Evolutionary conservation across 2,888 invertebrate genomes (phyloP).

Genomic region (Mythimna loreyi): DNA sequence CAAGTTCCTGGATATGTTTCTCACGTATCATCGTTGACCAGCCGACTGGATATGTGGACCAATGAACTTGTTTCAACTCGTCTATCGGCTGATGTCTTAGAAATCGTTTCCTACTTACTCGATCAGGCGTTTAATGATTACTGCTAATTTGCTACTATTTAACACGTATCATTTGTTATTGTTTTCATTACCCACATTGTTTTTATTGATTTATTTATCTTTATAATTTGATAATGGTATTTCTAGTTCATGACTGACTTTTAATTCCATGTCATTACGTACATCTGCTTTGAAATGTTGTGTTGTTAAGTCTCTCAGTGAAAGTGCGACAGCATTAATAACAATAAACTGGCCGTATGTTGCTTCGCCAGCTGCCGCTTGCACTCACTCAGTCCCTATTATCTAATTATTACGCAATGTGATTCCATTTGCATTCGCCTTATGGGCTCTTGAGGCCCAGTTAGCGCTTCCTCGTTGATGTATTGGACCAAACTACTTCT

Average conservation of each 20-base stretch:
- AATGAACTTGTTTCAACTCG: slow-evolving; percentile 88
- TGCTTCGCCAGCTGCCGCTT: slow-evolving; percentile 67
- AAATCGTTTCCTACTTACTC: slow-evolving; percentile 89
- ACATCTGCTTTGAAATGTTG: slow-evolving; percentile 48
- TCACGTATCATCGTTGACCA: slow-evolving; percentile 86
- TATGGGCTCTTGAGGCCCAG: slow-evolving; percentile 74
- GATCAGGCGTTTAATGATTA: slow-evolving; percentile 87
- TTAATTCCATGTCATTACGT: slow-evolving; percentile 56
- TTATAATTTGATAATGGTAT: slow-evolving; percentile 21
- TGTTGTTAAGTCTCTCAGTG: slow-evolving; percentile 68
- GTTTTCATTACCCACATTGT: slow-evolving; percentile 52
- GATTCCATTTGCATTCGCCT: slow-evolving; percentile 76
- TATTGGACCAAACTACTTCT: slow-evolving; percentile 65
- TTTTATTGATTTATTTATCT: slow-evolving; percentile 36
- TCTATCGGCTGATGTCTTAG: slow-evolving; percentile 81
- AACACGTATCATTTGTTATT: slow-evolving; percentile 60
- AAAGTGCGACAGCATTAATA: slow-evolving; percentile 79
- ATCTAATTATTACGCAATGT: slow-evolving; percentile 82
- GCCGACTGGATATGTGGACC: slow-evolving; percentile 88
- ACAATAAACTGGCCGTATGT: slow-evolving; percentile 65
- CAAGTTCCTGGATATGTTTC: slow-evolving; percentile 84
- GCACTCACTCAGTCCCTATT: slow-evolving; percentile 71
- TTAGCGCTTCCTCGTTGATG: slow-evolving; percentile 74
- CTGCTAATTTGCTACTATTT: slow-evolving; percentile 71
- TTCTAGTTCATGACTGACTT: slow-evolving; percentile 48